Evolutionary conservation across 2,113 vertebrate genomes (phyloP), one percentile per base, ranked within the genome.

Genomic region (Eupsittula cactorum): DNA sequence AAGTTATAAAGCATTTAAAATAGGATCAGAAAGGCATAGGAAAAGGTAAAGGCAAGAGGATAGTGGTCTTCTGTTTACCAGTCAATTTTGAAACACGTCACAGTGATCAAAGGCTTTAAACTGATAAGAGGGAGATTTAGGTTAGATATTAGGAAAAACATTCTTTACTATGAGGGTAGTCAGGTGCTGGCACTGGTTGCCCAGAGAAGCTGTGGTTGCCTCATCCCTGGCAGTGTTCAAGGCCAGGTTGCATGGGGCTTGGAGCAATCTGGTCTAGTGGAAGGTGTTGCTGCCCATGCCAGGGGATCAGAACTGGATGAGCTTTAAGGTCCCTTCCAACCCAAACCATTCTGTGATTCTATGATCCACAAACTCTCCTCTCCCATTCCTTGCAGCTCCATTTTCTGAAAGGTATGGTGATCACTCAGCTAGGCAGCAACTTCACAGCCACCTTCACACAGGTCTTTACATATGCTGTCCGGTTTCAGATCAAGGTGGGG

Each of bases 401-500:
- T 18, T 55, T 24, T 25, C 77, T 1, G 10, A 33, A 74, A 35
- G 3, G 2, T 16, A 3, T 31, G 2, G 49, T 0, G 24, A 57
- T 70, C 81, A 3, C 52, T 46, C 10, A 33, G 50, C 57, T 1
- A 4, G 31, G 52, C 59, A 44, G 2, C 76, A 24, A 3, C 47
- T 67, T 44, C 7, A 27, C 69, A 21, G 69, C 63, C 8, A 37
- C 47, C 41, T 50, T 33, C 67, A 6, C 49, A 11, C 13, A 6
- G 25, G 35, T 60, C 75, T 25, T 33, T 19, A 10, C 4, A 3
- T 2, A 13, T 5, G 37, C 64, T 16, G 33, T 7, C 25, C 18
- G 16, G 13, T n/a, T 16, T n/a, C 33, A 13, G 33, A 42, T 16
- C 3, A 0, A 2, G 3, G 18, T 8, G 37, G 23, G 37, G 37